A percentile compares a stretch with the other conserved stretches of the same genome.
Conservation (phyloP, 2,888 invertebrate genomes). For the Heliconius ismenius region DNA sequence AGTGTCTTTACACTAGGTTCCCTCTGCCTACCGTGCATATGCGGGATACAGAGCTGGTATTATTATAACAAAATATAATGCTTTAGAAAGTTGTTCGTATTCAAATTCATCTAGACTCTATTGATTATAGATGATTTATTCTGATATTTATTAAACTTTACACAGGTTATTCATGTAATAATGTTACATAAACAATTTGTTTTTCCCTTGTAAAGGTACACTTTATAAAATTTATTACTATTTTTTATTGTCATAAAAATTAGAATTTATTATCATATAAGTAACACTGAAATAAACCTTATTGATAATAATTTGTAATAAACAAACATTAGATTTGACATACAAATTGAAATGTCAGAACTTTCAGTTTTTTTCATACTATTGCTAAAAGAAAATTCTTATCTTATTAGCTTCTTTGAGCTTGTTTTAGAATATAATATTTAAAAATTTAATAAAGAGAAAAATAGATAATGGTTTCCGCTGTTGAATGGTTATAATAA, state of each 20-base stretch:
- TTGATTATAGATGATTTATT: too few species aligned
- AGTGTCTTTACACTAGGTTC: too few species aligned
- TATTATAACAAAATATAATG: too few species aligned
- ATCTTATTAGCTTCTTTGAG: not conserved
- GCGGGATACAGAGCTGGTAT: not conserved
- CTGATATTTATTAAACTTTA: too few species aligned
- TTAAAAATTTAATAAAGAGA: not conserved
- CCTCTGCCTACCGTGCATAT: not conserved
- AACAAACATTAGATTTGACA: not conserved
- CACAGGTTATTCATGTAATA: too few species aligned
- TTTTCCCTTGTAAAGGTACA: too few species aligned
- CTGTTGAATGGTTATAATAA: not conserved
- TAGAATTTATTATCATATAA: not conserved
- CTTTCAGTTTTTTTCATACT: too few species aligned
- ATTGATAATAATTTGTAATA: not conserved
- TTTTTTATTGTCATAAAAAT: not conserved
- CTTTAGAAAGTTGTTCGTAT: too few species aligned
- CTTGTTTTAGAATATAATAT: not conserved
- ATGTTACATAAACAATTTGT: too few species aligned
- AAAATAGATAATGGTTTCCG: not conserved
- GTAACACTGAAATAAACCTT: not conserved
- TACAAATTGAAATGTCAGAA: not conserved
- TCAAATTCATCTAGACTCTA: too few species aligned
- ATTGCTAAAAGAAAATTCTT: too few species aligned
- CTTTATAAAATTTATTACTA: too few species aligned